phyloP scores from a whole-genome alignment of 2,797 vertebrate genomes.

The Poecilia gillii region DNA sequence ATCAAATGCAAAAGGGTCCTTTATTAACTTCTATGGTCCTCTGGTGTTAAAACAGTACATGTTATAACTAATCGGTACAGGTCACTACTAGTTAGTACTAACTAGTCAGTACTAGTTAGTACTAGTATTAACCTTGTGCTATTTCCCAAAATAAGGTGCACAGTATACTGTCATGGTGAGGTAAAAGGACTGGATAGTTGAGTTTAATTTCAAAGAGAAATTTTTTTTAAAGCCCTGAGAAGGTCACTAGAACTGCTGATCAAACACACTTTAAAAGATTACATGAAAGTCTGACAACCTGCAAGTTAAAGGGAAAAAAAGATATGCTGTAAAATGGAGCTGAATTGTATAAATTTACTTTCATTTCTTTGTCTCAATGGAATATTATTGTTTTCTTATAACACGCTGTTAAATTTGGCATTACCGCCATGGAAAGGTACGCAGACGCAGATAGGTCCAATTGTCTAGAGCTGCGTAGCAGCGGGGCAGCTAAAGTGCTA shows the following conservation, averaged over 20 bases:
- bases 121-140: not conserved
- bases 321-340: not conserved
- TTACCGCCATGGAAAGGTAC: slow-evolving; percentile 61
- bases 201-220: not conserved
- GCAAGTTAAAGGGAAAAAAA: not conserved
- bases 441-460: slow-evolving; percentile 68
- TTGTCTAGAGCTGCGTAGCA: slow-evolving; percentile 76
- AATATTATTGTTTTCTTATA: slow-evolving; percentile 57
- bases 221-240: not conserved
- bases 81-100: too few species aligned
- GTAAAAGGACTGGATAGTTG: not conserved
- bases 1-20: not conserved
- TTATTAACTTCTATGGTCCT: not conserved
- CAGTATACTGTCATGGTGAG: not conserved
- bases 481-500: slow-evolving; percentile 82
- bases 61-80: too few species aligned
- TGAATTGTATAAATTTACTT: slow-evolving; percentile 7
- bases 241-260: not conserved
- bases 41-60: not conserved
- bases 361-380: slow-evolving; percentile 26
- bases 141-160: not conserved
- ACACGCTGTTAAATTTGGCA: slow-evolving; percentile 59
- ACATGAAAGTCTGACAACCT: not conserved
- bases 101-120: too few species aligned
- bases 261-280: not conserved